Base-by-base conservation (phyloP, 2,797 vertebrate genomes). In the Dryobates pubescens region DNA sequence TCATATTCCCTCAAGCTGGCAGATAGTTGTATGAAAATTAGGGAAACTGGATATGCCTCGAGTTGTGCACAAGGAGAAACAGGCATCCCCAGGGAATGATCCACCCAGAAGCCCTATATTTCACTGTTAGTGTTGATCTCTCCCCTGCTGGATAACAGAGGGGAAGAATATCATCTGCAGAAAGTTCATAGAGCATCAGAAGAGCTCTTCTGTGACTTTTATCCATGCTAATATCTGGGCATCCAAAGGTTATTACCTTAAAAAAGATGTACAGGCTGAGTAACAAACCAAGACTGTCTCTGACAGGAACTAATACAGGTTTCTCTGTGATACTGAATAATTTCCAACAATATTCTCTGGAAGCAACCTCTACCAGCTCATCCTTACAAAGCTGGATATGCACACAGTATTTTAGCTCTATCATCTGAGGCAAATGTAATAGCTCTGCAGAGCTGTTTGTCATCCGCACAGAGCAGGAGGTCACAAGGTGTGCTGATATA, bases 131-230 rank as follows among this genome's bases (percentile, higher is more conserved):
- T 76, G 71, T 77, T 86, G 54, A 73, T 91, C 41, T 93, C 82
- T 82, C 81, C 84, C 77, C 68, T 95, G 77, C 86, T 91, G 89
- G 82, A 90, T 86, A 45, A 76, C 13, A 79, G 58, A 88, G 56
- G 82, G 34, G 81, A 53, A 88, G n/a, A 89, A 92, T 75, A 86
- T n/a, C 65, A 53, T 41, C 47, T 65, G 53, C 56, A 83, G 27
- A 47, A 64, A 5, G 18, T 13, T 58, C 54, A 43, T 27, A 7
- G 17, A 68, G 27, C 2, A 0, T 77, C 38, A 72, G 57, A 88
- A 49, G 12, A 78, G 45, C 36, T 70, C 43, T 13, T 91, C 34
- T 70, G 34, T 16, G 29, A 30, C 30, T 79, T 86, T 63, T 72
- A 24, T 15, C 57, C 17, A 6, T 82, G 29, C 27, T 72, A 53